phyloP scores from a whole-genome alignment of 2,797 vertebrate species.

The Telmatherina bonti region DNA sequence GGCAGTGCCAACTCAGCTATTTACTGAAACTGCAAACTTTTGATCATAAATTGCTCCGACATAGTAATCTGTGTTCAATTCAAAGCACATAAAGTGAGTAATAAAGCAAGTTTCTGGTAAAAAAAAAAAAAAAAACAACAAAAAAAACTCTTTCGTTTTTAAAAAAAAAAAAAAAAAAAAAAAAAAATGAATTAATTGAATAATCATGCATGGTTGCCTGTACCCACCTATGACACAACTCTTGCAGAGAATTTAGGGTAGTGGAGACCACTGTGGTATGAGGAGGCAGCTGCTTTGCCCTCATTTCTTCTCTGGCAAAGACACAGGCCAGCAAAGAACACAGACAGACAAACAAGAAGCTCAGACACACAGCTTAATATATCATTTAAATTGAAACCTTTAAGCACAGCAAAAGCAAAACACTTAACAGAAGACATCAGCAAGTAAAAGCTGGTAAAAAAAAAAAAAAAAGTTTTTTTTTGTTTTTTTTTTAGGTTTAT shows the following conservation, averaged over 20 bases:
- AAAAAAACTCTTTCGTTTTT: neutral
- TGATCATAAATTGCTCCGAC: constrained; percentile 20
- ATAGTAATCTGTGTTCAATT: constrained; percentile 19
- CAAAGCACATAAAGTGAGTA: constrained; percentile 26
- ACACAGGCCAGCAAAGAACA: constrained; percentile 60
- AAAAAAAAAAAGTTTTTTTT: too few relatives aligned
- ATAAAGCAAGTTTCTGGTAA: constrained; percentile 14
- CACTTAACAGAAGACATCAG: constrained; percentile 4
- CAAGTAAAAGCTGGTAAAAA: neutral
- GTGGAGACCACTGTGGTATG: constrained; percentile 46
- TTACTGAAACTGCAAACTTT: constrained; percentile 57
- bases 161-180: too few relatives aligned
- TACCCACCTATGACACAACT: constrained; percentile 70
- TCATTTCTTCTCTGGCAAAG: constrained; percentile 64
- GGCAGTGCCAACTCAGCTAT: constrained; percentile 38
- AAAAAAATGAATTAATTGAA: constrained; percentile 7
- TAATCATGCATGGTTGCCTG: constrained; percentile 47
- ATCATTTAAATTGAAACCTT: constrained; percentile 30
- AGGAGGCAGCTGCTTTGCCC: constrained; percentile 56
- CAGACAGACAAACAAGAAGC: constrained; percentile 62
- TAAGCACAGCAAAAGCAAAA: constrained; percentile 43
- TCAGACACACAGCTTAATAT: constrained; percentile 47
- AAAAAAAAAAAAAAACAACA: too few relatives aligned
- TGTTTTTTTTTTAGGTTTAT: too few relatives aligned
- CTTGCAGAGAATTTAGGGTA: constrained; percentile 54